Base-by-base conservation (phyloP, 2,797 vertebrate species). In the Salmo trutta region DNA sequence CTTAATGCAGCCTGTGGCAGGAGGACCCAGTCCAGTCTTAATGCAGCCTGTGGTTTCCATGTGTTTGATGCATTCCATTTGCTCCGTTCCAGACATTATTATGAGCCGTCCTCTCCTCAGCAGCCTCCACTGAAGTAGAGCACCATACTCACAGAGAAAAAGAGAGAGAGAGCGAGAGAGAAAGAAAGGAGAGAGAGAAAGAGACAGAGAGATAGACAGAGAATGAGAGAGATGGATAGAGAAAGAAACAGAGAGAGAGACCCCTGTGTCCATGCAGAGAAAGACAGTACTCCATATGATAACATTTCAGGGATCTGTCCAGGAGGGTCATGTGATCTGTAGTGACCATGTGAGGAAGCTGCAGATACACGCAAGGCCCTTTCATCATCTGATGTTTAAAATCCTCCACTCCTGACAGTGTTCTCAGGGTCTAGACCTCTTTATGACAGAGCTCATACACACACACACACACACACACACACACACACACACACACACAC, bases 331-430 rank as follows among this genome's bases (percentile, higher is more conserved):
- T 77, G 76, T 75, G 24, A 79, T 87, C 69, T 80, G 71, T 81
- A 84, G 82, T 83, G 79, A 80, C 70, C 59, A 51, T 75, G 72
- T 72, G 29, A 67, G 68, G 71, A 83, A 81, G 82, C 65, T 62
- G 8, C 76, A 75, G 77, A 85, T 76, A 80, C 77, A 82, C 53
- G 71, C 84, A 68, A 78, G 31, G 52, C 41, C 24, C 24, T 24
- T 84, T 87, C 73, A 84, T 66, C 72, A 73, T 70, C 16, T 75
- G 56, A 80, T 69, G 72, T 87, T 89, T 83, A n/a, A 86, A 85
- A 85, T 76, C 77, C 73, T 73, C 64, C 14, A 74, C 71, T 69
- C 82, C 76, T 85, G 78, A 84, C 78, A 79, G 74, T 73, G 73
- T 76, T 79, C 79, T 82, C 80, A 84, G 76, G 29, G 84, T 64